Conservation (phyloP, 2,888 invertebrate species). For the Stictocephala bisonia region DNA sequence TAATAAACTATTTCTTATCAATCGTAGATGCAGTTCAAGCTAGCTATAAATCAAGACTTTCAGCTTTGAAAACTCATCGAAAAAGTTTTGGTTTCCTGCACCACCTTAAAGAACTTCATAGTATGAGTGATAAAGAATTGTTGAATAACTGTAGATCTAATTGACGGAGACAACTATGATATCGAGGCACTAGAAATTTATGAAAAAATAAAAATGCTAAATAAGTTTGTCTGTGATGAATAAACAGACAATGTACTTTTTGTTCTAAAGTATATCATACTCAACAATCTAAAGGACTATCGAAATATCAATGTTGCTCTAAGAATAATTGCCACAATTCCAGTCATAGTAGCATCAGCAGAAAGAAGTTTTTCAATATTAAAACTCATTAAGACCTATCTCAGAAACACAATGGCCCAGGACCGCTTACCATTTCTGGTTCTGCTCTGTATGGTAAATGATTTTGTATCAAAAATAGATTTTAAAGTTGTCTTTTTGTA, state of each 20-base stretch:
- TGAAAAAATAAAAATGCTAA: constrained; percentile 20
- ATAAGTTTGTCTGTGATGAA: background rate
- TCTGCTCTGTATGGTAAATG: too few species aligned
- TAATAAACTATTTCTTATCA: constrained; percentile 9
- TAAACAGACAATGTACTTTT: background rate
- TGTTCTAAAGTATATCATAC: constrained; percentile 2
- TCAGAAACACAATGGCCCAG: too few species aligned
- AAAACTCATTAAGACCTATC: too few species aligned
- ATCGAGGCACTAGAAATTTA: constrained; percentile 7
- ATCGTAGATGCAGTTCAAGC: constrained; percentile 23
- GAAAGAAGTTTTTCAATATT: too few species aligned
- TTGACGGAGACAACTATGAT: constrained; percentile 1
- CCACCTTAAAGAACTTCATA: too few species aligned
- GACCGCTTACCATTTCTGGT: too few species aligned
- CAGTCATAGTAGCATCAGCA: too few species aligned
- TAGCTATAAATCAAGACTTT: constrained; percentile 12
- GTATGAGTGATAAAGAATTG: constrained; percentile 11
- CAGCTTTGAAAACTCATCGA: background rate
- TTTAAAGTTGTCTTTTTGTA: too few species aligned
- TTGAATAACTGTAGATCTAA: background rate
- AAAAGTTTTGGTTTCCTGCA: background rate
- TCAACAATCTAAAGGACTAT: constrained; percentile 9
- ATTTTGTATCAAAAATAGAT: too few species aligned
- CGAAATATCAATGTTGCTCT: background rate
- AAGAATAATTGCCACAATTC: constrained; percentile 1